A percentile compares a stretch with the other conserved stretches of the same genome.
phyloP scores from a whole-genome alignment of 2,113 vertebrate species.

The Microcebus griseorufus region DNA sequence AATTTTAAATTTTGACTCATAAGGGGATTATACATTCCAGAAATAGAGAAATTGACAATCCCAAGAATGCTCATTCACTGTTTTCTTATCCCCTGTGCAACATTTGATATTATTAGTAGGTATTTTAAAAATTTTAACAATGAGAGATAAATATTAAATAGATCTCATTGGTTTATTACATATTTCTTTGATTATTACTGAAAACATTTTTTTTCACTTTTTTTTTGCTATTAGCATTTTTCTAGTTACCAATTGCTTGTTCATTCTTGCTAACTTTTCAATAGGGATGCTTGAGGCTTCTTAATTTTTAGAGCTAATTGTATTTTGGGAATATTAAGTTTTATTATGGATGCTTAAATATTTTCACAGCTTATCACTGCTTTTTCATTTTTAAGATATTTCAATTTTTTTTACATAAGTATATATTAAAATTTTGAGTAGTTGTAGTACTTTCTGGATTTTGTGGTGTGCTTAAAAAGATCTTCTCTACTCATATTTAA shows the following conservation, averaged over 20 bases:
- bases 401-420: not conserved
- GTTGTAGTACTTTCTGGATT: not conserved
- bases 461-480: not conserved
- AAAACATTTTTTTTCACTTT: not conserved
- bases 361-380: not conserved
- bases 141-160: not conserved
- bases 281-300: not conserved
- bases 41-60: not conserved
- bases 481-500: not conserved
- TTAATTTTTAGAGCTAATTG: not conserved
- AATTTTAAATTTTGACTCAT: slow-evolving; percentile 24
- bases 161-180: not conserved
- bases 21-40: not conserved
- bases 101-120: not conserved
- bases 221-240: not conserved
- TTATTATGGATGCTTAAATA: not conserved
- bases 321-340: not conserved
- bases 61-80: not conserved
- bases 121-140: not conserved
- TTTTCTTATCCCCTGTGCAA: not conserved
- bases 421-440: not conserved
- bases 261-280: not conserved
- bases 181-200: not conserved
- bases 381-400: not conserved
- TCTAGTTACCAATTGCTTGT: not conserved